phyloP scores from a whole-genome alignment of 2,888 invertebrate genomes.

The Nymphalis c-album region DNA sequence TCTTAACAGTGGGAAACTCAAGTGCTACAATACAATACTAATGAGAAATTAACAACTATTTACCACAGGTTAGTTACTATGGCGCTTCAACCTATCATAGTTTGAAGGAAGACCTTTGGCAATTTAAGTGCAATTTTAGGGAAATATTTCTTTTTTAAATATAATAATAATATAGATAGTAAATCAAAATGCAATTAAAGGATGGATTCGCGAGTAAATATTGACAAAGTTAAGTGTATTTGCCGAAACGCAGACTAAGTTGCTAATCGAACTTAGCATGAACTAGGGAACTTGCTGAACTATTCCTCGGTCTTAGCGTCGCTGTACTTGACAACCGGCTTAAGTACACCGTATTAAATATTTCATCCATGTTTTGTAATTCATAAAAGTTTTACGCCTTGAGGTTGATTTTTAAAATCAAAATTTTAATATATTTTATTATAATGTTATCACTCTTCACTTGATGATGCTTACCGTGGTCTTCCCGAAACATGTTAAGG shows the following conservation, averaged over 20 bases:
- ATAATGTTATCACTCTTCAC: too few relatives aligned
- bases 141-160: not conserved
- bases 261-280: conserved; percentile 41
- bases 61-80: too few relatives aligned
- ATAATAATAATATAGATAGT: not conserved
- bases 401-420: not conserved
- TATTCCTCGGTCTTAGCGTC: conserved; percentile 38
- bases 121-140: too few relatives aligned
- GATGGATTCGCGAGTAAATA: conserved; percentile 34
- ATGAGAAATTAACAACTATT: too few relatives aligned
- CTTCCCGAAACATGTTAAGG: too few relatives aligned
- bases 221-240: conserved; percentile 39
- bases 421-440: not conserved
- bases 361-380: conserved; percentile 21
- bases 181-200: conserved; percentile 11
- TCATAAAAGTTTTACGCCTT: conserved; percentile 1
- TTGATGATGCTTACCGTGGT: too few relatives aligned
- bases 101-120: too few relatives aligned
- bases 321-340: conserved; percentile 34
- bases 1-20: too few relatives aligned
- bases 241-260: conserved; percentile 39
- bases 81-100: too few relatives aligned
- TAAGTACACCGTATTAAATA: conserved; percentile 29
- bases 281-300: conserved; percentile 37
- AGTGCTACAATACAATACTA: too few relatives aligned